These are phyloP conservation scores for Phenganax marumi DNA, from an alignment of 92 coral and sea anemone genomes.

Conservation along the genomic window DNA sequence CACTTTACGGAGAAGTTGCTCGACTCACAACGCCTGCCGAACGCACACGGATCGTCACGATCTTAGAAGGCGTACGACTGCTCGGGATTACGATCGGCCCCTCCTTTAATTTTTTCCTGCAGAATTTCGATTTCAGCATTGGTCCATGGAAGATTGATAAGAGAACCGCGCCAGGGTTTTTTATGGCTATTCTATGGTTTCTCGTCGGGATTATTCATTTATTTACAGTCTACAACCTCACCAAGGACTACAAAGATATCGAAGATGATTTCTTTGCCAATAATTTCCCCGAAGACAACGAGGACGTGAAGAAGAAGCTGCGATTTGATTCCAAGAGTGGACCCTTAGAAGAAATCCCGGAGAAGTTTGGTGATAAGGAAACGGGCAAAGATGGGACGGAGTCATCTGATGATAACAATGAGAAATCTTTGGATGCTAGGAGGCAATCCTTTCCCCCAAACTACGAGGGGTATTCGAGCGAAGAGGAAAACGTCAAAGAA, in stretches of 20 bases:
- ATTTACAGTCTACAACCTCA: slow-evolving; percentile 35
- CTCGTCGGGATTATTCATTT: slow-evolving; percentile 35
- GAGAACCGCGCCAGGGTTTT: slow-evolving; percentile 41
- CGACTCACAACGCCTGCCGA: slow-evolving; percentile 44
- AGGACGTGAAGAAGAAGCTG: not conserved
- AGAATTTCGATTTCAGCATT: slow-evolving; percentile 26
- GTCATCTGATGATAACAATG: not conserved
- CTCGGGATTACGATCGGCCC: slow-evolving; percentile 46
- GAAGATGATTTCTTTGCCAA: slow-evolving; percentile 18
- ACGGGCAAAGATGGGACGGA: not conserved
- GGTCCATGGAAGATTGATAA: slow-evolving; percentile 38
- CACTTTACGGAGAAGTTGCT: slow-evolving; percentile 42
- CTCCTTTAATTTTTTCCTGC: slow-evolving; percentile 32
- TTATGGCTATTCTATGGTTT: slow-evolving; percentile 38
- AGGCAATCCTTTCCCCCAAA: not conserved
- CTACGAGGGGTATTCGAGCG: slow-evolving; percentile 1
- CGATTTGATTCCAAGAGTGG: not conserved
- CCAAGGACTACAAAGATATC: slow-evolving; percentile 33
- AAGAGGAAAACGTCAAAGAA: not conserved
- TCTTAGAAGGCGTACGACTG: slow-evolving; percentile 41
- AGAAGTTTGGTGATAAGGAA: too few species aligned
- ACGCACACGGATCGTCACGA: slow-evolving; percentile 40
- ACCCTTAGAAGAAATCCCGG: too few species aligned
- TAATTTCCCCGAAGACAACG: not conserved
- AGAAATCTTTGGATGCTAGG: not conserved